Evolutionary conservation across 2,888 invertebrate genomes (phyloP).

Genomic region (Synergus laeviventris): DNA sequence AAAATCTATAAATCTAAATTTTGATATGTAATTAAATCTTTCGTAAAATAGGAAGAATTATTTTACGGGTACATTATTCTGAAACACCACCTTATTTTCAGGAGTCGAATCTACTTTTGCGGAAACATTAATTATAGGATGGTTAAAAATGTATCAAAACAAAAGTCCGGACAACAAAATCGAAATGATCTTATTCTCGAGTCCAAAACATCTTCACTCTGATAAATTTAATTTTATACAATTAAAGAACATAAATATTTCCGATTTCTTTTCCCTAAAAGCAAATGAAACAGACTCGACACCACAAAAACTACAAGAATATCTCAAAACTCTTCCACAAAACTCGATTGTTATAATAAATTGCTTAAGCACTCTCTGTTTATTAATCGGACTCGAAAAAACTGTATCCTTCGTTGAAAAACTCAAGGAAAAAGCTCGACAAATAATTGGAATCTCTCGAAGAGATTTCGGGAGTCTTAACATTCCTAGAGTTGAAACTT

Average conservation of each 20-base stretch:
- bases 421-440: constrained; percentile 59
- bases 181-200: constrained; percentile 65
- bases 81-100: constrained; percentile 52
- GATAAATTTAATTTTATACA: constrained; percentile 52
- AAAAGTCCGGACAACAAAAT: constrained; percentile 54
- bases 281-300: constrained; percentile 55
- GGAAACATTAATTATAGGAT: constrained; percentile 65
- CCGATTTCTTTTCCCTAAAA: constrained; percentile 66
- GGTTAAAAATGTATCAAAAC: constrained; percentile 63
- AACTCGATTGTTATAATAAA: constrained; percentile 66
- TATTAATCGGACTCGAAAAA: constrained; percentile 63
- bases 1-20: too few relatives aligned
- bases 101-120: constrained; percentile 62
- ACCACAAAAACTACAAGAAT: constrained; percentile 55
- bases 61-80: too few relatives aligned
- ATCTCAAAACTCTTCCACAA: constrained; percentile 52
- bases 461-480: constrained; percentile 62
- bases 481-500: constrained; percentile 67
- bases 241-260: constrained; percentile 58
- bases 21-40: too few relatives aligned
- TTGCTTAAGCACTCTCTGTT: constrained; percentile 66
- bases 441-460: constrained; percentile 68
- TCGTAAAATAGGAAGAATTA: too few relatives aligned
- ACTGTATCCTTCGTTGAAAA: constrained; percentile 65
- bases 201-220: constrained; percentile 58